These are phyloP conservation scores for Eudorcas thomsonii DNA, from an alignment of 2,113 vertebrate genomes.

Conservation along the genomic window DNA sequence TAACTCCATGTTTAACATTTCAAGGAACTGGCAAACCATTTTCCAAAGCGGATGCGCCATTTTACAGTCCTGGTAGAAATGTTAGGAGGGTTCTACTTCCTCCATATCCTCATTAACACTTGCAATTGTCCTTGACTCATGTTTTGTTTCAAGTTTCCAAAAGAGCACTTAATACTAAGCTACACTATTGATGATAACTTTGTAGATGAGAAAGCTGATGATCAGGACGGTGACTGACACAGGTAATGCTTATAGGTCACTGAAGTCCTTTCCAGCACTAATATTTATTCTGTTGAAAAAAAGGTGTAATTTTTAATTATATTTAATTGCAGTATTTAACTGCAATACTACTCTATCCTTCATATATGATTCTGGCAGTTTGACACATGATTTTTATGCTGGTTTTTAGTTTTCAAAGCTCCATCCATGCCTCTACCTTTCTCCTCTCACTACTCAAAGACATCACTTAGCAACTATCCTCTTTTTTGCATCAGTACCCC, in stretches of 20 bases:
- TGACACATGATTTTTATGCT: background rate
- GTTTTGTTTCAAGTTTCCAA: background rate
- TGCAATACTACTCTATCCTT: background rate
- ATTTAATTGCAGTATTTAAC: background rate
- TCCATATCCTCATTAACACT: background rate
- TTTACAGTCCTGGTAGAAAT: background rate
- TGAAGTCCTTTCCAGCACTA: background rate
- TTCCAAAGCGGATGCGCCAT: background rate
- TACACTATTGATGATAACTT: background rate
- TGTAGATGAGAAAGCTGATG: background rate
- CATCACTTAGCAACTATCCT: background rate
- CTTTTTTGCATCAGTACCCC: background rate
- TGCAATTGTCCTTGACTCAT: background rate
- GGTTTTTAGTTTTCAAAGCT: background rate
- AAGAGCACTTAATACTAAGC: background rate
- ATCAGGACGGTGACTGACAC: background rate
- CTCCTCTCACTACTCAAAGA: background rate
- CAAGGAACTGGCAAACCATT: background rate
- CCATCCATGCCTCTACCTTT: background rate
- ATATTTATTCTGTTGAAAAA: background rate
- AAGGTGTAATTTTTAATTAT: background rate
- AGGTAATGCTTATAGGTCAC: background rate
- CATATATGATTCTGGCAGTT: background rate
- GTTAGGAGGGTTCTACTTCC: background rate
- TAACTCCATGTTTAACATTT: background rate